phyloP scores from a whole-genome alignment of 1,140 invertebrate species.

The Trissolcus basalis region DNA sequence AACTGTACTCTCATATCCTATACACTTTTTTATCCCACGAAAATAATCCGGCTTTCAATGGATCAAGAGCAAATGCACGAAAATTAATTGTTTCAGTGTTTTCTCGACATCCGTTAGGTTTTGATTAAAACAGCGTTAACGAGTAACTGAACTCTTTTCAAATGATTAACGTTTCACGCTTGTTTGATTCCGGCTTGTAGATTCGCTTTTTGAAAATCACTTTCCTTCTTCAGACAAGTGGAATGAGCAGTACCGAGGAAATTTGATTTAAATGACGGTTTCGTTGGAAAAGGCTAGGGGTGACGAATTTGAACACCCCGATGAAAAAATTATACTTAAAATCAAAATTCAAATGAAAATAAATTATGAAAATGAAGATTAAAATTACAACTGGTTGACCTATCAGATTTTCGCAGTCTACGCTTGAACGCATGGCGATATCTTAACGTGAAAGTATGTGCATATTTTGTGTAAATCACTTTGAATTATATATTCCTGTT shows the following conservation, averaged over 20 bases:
- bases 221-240: slow-evolving; percentile 62
- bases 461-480: not conserved
- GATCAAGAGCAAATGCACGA: slow-evolving; percentile 33
- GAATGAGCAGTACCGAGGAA: slow-evolving; percentile 30
- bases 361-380: slow-evolving; percentile 48
- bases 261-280: slow-evolving; percentile 24
- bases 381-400: slow-evolving; percentile 65
- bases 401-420: slow-evolving; percentile 66
- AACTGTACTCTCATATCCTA: slow-evolving; percentile 33
- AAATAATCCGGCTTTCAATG: slow-evolving; percentile 44
- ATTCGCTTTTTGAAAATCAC: slow-evolving; percentile 60
- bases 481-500: not conserved
- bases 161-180: slow-evolving; percentile 43
- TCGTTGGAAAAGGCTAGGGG: slow-evolving; percentile 4
- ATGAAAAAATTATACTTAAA: too few species aligned
- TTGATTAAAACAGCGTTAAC: slow-evolving; percentile 47
- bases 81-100: slow-evolving; percentile 34
- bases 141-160: slow-evolving; percentile 48
- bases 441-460: slow-evolving; percentile 7
- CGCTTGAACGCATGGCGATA: slow-evolving; percentile 62
- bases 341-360: slow-evolving; percentile 32
- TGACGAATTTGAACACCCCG: too few species aligned
- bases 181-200: slow-evolving; percentile 40
- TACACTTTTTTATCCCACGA: slow-evolving; percentile 27
- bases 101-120: slow-evolving; percentile 26